Conservation (phyloP, 2,797 vertebrate species). For the Esox lucius region DNA sequence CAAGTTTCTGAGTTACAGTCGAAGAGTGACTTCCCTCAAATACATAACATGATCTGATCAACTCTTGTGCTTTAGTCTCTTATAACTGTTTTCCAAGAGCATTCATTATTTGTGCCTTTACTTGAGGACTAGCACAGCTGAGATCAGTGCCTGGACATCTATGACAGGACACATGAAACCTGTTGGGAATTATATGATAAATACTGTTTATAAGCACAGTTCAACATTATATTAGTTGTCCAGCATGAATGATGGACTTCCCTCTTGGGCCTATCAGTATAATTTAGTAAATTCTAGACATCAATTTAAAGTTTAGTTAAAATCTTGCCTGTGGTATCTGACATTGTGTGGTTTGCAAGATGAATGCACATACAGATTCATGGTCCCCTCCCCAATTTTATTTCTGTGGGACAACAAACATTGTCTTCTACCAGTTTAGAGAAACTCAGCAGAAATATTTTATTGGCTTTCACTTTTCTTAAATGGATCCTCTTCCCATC, state of each 20-base stretch:
- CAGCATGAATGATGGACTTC: no score
- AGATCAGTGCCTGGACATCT: background rate
- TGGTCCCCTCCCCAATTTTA: no score
- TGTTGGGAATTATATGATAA: background rate
- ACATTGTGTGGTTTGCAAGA: no score
- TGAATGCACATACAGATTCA: no score
- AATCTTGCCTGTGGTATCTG: no score
- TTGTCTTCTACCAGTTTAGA: background rate
- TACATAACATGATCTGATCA: background rate
- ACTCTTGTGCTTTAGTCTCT: background rate
- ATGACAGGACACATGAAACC: background rate
- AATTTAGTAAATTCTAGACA: no score
- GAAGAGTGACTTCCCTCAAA: background rate
- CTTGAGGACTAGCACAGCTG: background rate
- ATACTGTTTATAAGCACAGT: background rate
- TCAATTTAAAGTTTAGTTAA: no score
- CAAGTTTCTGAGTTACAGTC: background rate
- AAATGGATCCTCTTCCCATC: conserved; percentile 16
- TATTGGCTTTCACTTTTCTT: conserved; percentile 7
- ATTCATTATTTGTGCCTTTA: background rate
- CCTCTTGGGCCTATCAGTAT: no score
- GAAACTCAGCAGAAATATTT: background rate
- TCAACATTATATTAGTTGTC: background rate
- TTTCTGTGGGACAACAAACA: background rate
- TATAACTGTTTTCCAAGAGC: background rate